Base-by-base conservation (phyloP, 2,113 vertebrate genomes). In the Anarhynchus alexandrinus region DNA sequence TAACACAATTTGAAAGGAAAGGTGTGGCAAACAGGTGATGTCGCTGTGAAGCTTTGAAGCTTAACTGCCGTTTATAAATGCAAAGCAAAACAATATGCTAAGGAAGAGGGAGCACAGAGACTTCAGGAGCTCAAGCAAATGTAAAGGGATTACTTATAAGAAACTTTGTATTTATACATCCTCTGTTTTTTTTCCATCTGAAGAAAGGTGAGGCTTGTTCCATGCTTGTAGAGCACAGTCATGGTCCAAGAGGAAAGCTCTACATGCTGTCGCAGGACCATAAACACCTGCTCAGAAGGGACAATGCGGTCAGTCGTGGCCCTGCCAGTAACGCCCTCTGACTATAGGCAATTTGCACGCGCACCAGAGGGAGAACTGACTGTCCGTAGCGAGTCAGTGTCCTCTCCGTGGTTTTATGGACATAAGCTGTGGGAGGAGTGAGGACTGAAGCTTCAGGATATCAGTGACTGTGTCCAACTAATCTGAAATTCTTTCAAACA, bases 251-350 rank as follows among this genome's bases (percentile, higher is more conserved):
- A 64, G 36, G 47, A 51, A 43, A 32, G 11, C 47, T 52, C 30
- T 57, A 3, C 3, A 1, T 11, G 23, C 65, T 43, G 6, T 6
- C 18, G 9, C 21, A 16, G 15, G 23, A 32, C 55, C 17, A 15
- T 10, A 32, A 54, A 23, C 1, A 27, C 22, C 30, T 19, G 51
- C 43, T 65, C 30, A 6, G 42, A 32, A 32, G 14, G 42, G 51
- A 49, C 40, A 40, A 5, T 13, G 3, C 1, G 1, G 49, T 14
- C 13, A 1, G 49, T 14, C 16, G 7, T 2, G 34, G 9, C 29
- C 40, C 58, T 23, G 66, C n/a, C 34, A 34, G 1, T 10, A 64
- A 26, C 5, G 1, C 40, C 76, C 67, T 11, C 7, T 1, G 29
- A 11, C 49, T 6, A n/a, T 25, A 3, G 40, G 58, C 20, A 11